Percentiles rank a stretch among this genome's conserved stretches.
phyloP scores from a whole-genome alignment of 2,113 vertebrate genomes.

The Octodon degus region DNA sequence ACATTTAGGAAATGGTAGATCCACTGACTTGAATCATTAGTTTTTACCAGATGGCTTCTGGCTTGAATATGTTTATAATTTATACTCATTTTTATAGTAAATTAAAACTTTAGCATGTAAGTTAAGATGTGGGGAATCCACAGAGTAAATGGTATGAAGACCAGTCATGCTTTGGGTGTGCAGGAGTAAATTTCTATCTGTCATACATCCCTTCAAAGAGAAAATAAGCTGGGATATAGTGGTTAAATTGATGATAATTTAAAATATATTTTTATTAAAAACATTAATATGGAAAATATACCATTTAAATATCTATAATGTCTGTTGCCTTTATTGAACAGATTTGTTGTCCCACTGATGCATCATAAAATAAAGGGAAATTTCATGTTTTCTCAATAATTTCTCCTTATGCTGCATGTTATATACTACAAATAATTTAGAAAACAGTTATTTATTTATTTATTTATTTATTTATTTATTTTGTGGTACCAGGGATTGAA shows the following conservation, averaged over 20 bases:
- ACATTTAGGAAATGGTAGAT: not conserved
- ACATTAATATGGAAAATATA: not conserved
- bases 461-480: too few species aligned
- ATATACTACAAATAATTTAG: not conserved
- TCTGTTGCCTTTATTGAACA: not conserved
- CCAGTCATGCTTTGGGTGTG: not conserved
- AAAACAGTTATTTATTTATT: not conserved
- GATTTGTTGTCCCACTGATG: not conserved
- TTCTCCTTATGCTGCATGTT: conserved; percentile 2
- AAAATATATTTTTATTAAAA: conserved; percentile 5
- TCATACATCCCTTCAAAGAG: not conserved
- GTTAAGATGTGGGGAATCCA: not conserved
- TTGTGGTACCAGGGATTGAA: too few species aligned
- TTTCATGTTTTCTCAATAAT: not conserved
- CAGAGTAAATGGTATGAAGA: not conserved
- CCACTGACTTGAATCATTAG: not conserved
- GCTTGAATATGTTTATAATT: conserved; percentile 30
- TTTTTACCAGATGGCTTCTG: conserved; percentile 10
- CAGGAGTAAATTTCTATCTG: not conserved
- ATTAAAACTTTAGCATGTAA: conserved; percentile 5
- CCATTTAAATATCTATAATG: not conserved
- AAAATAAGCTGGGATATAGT: not conserved
- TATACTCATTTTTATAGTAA: not conserved
- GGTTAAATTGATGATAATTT: conserved; percentile 18
- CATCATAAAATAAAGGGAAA: not conserved